These are phyloP conservation scores for Lasioglossum leucozonium DNA, from an alignment of 2,888 invertebrate species.

Conservation along the genomic window DNA sequence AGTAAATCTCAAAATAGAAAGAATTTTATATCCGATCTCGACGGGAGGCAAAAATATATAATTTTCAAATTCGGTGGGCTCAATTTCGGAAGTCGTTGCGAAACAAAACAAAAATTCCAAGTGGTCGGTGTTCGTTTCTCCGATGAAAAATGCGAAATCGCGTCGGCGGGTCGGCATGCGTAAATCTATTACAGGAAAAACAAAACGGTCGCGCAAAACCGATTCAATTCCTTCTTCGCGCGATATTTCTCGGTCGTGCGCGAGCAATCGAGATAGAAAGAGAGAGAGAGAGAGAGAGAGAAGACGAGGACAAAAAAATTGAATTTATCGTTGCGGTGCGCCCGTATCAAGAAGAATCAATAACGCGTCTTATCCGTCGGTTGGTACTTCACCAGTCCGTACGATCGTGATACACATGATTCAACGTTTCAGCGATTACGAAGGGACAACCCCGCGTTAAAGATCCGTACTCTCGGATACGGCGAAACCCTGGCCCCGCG, in stretches of 20 bases:
- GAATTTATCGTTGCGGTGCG: slow-evolving; percentile 6
- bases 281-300: too few relatives aligned
- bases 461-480: not conserved
- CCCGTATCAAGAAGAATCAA: slow-evolving; percentile 17
- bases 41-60: not conserved
- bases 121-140: not conserved
- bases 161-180: not conserved
- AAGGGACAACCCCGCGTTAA: slow-evolving; percentile 6
- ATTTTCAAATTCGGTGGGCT: not conserved
- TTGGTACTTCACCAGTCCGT: not conserved
- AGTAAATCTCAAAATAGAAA: too few relatives aligned
- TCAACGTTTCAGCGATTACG: not conserved
- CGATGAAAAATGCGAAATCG: slow-evolving; percentile 35
- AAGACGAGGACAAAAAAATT: not conserved
- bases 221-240: not conserved
- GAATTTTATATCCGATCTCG: too few relatives aligned
- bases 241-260: not conserved
- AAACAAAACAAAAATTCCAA: not conserved
- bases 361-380: slow-evolving; percentile 24
- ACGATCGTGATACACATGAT: slow-evolving; percentile 35
- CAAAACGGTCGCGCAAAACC: not conserved
- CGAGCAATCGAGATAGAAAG: not conserved
- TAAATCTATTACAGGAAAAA: slow-evolving; percentile 4
- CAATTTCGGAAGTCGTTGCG: not conserved
- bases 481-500: slow-evolving; percentile 10